Evolutionary conservation across 2,797 vertebrate species (phyloP).

Genomic region (Myotis myotis): DNA sequence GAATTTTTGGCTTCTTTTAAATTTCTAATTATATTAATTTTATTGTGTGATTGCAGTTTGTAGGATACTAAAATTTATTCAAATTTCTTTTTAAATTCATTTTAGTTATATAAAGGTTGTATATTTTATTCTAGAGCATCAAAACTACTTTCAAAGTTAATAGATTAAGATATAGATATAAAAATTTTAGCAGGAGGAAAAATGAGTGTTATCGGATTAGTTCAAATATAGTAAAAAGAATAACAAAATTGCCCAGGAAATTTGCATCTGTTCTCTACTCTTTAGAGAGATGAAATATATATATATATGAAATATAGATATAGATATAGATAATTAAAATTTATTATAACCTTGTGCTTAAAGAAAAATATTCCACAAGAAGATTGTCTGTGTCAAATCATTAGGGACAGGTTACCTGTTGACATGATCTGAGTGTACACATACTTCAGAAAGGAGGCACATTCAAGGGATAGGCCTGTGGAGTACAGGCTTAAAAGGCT

Average conservation of each 20-base stretch:
- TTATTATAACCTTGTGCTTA: not conserved
- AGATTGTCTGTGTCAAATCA: not conserved
- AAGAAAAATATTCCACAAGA: not conserved
- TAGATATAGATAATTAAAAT: not conserved
- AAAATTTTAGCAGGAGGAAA: not conserved
- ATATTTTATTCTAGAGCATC: not conserved
- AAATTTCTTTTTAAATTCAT: not conserved
- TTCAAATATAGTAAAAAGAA: conserved; percentile 3
- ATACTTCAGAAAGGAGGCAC: not conserved
- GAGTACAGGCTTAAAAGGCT: too few species aligned
- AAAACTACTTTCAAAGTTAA: not conserved
- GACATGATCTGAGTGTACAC: not conserved
- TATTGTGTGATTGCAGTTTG: not conserved
- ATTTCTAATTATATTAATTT: not conserved
- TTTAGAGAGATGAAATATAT: not conserved
- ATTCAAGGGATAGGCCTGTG: not conserved
- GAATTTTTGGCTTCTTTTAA: not conserved
- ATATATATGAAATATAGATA: too few species aligned
- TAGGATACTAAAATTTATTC: not conserved
- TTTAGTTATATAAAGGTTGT: not conserved
- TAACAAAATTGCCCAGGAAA: not conserved
- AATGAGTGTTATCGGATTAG: not conserved
- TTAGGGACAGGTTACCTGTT: not conserved
- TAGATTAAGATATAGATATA: not conserved
- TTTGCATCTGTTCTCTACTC: not conserved